A percentile compares a stretch with the other conserved stretches of the same genome.
These are phyloP conservation scores for Lepidurus arcticus DNA, from an alignment of 1,140 invertebrate genomes.

Conservation along the genomic window DNA sequence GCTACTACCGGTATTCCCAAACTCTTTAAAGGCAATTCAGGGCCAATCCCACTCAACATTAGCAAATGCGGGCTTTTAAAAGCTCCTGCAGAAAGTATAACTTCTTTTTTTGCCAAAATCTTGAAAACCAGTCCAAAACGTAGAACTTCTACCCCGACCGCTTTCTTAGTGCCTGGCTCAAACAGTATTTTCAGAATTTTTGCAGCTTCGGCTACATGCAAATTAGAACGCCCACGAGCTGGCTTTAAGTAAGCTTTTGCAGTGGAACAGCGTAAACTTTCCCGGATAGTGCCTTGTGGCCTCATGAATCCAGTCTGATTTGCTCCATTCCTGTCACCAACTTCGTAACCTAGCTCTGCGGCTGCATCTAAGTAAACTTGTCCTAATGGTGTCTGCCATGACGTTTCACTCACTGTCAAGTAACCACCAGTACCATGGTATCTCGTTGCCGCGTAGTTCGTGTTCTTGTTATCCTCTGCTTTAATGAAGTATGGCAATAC, in stretches of 20 bases:
- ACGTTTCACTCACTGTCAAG: slow-evolving; percentile 49
- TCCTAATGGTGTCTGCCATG: slow-evolving; percentile 50
- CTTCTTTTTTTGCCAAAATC: slow-evolving; percentile 56
- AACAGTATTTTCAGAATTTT: slow-evolving; percentile 49
- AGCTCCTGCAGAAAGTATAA: slow-evolving; percentile 64
- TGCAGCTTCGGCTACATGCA: slow-evolving; percentile 55
- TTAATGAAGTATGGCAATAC: slow-evolving; percentile 64
- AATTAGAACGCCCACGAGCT: slow-evolving; percentile 55
- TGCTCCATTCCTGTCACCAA: slow-evolving; percentile 56
- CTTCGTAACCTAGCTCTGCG: slow-evolving; percentile 54
- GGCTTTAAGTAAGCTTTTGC: slow-evolving; percentile 58
- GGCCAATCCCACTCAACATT: slow-evolving; percentile 69
- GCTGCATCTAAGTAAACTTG: slow-evolving; percentile 56
- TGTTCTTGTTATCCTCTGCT: slow-evolving; percentile 50
- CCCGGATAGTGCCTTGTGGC: slow-evolving; percentile 54
- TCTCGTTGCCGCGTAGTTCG: slow-evolving; percentile 46
- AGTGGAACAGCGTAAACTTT: slow-evolving; percentile 59
- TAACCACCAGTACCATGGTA: slow-evolving; percentile 46
- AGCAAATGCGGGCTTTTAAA: slow-evolving; percentile 65
- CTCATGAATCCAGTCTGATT: slow-evolving; percentile 46
- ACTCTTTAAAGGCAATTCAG: slow-evolving; percentile 51
- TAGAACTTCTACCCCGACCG: slow-evolving; percentile 52
- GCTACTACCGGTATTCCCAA: slow-evolving; percentile 40
- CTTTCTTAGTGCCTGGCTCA: slow-evolving; percentile 48
- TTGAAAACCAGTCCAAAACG: slow-evolving; percentile 44